Evolutionary conservation across 2,888 invertebrate genomes (phyloP).

Genomic region (Cyclophora albipunctata): DNA sequence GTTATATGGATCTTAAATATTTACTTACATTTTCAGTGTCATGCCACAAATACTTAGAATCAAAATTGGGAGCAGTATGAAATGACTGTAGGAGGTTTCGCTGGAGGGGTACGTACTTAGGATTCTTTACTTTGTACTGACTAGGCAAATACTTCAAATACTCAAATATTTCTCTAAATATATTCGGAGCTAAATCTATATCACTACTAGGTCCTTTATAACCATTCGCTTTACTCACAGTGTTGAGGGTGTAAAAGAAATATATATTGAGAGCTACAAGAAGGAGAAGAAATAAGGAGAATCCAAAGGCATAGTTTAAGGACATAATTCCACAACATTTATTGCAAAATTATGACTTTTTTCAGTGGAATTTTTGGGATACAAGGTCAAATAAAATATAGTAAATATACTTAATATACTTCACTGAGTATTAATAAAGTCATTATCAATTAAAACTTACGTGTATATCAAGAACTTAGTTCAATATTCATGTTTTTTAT

Average conservation of each 20-base stretch:
- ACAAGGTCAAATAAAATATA: no score
- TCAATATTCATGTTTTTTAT: no score
- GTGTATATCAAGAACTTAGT: no score
- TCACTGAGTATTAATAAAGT: no score
- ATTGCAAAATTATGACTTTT: background rate
- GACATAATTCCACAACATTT: constrained; percentile 40
- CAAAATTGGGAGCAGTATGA: constrained; percentile 43
- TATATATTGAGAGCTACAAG: constrained; percentile 61
- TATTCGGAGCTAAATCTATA: constrained; percentile 37
- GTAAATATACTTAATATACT: no score
- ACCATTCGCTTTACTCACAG: constrained; percentile 32
- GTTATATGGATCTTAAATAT: background rate
- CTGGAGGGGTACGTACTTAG: constrained; percentile 43
- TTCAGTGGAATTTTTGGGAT: no score
- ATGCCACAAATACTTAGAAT: constrained; percentile 38
- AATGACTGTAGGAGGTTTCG: constrained; percentile 46
- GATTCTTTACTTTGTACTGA: constrained; percentile 50
- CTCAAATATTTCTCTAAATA: constrained; percentile 54
- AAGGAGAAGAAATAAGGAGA: constrained; percentile 55
- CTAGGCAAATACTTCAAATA: constrained; percentile 55
- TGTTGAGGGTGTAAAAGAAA: constrained; percentile 58
- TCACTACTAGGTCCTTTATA: constrained; percentile 42
- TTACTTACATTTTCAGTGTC: constrained; percentile 49
- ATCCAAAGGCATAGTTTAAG: constrained; percentile 62
- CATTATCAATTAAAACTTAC: no score